These are phyloP conservation scores for Noctilio leporinus DNA, from an alignment of 2,113 vertebrate genomes.

Conservation along the genomic window DNA sequence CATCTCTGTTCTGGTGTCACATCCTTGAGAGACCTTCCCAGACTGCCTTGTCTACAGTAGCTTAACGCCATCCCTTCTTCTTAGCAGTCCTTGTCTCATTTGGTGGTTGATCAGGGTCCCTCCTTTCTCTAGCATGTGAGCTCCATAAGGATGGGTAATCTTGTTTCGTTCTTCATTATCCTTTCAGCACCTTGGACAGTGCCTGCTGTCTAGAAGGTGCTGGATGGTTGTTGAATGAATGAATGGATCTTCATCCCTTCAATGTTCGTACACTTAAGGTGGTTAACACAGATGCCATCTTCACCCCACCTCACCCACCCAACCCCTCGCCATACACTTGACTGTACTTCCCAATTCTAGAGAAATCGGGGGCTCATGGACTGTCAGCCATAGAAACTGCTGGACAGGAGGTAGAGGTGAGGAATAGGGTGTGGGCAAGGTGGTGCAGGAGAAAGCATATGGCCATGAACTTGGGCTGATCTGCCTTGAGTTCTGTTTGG, in stretches of 20 bases:
- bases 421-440: not conserved
- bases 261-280: not conserved
- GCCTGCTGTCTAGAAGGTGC: not conserved
- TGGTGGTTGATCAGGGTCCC: not conserved
- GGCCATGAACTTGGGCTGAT: not conserved
- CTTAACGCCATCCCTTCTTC: not conserved
- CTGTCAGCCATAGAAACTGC: not conserved
- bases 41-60: not conserved
- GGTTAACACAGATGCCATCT: not conserved
- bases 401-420: not conserved
- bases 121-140: not conserved
- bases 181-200: constrained; percentile 1
- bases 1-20: not conserved
- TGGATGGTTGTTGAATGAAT: not conserved
- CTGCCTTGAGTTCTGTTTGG: not conserved
- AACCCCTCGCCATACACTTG: not conserved
- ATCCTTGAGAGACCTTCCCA: not conserved
- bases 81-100: not conserved
- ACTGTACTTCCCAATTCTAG: not conserved
- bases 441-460: accelerated
- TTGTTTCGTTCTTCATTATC: not conserved
- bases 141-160: not conserved
- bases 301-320: not conserved
- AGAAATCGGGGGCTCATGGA: not conserved
- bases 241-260: not conserved